A percentile compares a stretch with the other conserved stretches of the same genome.
phyloP scores from a whole-genome alignment of 2,797 vertebrate genomes.

The Takifugu ocellatus region DNA sequence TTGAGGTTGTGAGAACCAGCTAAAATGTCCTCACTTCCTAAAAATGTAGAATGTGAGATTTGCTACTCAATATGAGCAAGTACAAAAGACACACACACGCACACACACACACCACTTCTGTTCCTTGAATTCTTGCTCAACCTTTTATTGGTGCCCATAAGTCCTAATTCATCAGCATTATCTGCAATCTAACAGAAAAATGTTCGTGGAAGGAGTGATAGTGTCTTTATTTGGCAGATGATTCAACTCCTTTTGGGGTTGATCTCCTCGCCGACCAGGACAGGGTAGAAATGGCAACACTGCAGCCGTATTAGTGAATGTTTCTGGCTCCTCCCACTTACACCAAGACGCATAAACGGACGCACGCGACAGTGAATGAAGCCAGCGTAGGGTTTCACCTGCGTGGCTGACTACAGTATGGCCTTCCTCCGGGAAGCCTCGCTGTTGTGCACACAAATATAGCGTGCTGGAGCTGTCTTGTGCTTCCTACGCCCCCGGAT shows the following conservation, averaged over 20 bases:
- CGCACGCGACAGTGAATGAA: too few relatives aligned
- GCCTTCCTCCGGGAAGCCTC: background rate
- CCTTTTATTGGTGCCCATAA: slow-evolving; percentile 31
- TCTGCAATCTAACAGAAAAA: background rate
- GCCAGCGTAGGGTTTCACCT: too few relatives aligned
- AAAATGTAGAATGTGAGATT: too few relatives aligned
- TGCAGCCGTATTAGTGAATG: slow-evolving; percentile 8
- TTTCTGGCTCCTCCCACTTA: slow-evolving; percentile 8
- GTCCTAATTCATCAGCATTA: slow-evolving; percentile 30
- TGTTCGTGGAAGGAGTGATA: background rate
- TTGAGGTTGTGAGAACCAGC: too few relatives aligned
- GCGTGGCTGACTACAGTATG: too few relatives aligned
- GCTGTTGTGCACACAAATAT: slow-evolving; percentile 6
- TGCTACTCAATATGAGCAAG: too few relatives aligned
- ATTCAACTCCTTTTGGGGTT: slow-evolving; percentile 20
- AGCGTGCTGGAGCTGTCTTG: slow-evolving; percentile 1
- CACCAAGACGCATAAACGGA: slow-evolving; percentile 1
- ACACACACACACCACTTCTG: slow-evolving; percentile 15
- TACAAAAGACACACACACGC: background rate
- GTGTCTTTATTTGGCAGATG: slow-evolving; percentile 15
- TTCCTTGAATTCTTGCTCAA: slow-evolving; percentile 11
- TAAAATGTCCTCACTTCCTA: too few relatives aligned
- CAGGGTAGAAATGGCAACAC: slow-evolving; percentile 16
- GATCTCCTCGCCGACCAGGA: slow-evolving; percentile 13
- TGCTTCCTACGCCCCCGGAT: slow-evolving; percentile 1